These are phyloP conservation scores for Alloscopus bannaensis DNA, from an alignment of 2,888 invertebrate genomes.

Conservation along the genomic window DNA sequence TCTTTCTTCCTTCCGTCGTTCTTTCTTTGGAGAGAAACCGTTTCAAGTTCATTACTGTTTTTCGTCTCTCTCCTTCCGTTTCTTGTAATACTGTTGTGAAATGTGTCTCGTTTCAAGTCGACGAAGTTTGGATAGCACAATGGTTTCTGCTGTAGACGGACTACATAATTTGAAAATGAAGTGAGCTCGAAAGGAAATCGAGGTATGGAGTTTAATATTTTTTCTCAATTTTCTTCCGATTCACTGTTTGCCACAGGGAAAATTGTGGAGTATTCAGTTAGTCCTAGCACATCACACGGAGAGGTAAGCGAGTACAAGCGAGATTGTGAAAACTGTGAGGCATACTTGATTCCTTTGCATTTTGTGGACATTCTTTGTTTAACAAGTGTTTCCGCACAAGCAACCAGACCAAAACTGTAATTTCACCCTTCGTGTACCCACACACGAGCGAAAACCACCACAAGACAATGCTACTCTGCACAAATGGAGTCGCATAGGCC, in stretches of 20 bases:
- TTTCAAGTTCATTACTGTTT: constrained; percentile 63
- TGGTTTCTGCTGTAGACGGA: too few relatives aligned
- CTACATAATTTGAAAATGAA: too few relatives aligned
- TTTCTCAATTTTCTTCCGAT: not conserved
- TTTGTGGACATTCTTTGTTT: not conserved
- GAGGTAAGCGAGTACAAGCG: too few relatives aligned
- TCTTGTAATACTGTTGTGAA: not conserved
- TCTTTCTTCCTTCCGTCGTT: constrained; percentile 31
- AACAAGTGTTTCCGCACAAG: not conserved
- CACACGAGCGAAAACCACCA: constrained; percentile 13
- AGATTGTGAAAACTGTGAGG: too few relatives aligned
- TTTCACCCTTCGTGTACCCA: not conserved
- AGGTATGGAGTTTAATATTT: not conserved
- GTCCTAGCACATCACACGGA: too few relatives aligned
- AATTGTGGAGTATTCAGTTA: not conserved
- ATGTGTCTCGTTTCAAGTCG: not conserved
- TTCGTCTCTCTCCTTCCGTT: constrained; percentile 8
- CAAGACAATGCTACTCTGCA: too few relatives aligned
- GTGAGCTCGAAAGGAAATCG: not conserved
- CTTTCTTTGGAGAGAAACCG: constrained; percentile 43
- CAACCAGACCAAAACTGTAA: not conserved
- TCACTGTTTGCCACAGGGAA: not conserved
- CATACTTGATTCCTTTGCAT: too few relatives aligned
- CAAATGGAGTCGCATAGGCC: too few relatives aligned
- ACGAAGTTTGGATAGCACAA: not conserved